A percentile compares a stretch with the other conserved stretches of the same genome.
phyloP scores from a whole-genome alignment of 2,888 invertebrate species.

The Nomada lathburiana region DNA sequence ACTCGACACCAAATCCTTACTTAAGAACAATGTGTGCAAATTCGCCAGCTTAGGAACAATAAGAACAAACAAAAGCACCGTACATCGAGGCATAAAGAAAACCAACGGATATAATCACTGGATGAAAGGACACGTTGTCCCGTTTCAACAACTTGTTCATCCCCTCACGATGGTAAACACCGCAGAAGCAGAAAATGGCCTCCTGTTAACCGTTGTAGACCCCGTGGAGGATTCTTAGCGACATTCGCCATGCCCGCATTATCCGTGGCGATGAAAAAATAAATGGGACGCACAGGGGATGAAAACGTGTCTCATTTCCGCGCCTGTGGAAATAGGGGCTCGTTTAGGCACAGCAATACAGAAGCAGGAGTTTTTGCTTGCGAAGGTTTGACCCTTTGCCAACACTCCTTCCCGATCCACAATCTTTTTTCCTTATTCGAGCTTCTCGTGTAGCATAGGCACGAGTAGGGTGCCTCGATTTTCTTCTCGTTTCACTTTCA shows the following conservation, averaged over 20 bases:
- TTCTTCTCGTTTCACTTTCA: conserved; percentile 32
- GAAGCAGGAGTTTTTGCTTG: not conserved
- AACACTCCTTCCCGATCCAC: not conserved
- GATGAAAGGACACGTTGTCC: conserved; percentile 16
- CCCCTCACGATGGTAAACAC: not conserved
- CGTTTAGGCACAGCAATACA: not conserved
- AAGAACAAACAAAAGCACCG: no score
- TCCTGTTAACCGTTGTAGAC: not conserved
- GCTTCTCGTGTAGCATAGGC: not conserved
- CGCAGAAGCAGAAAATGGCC: not conserved
- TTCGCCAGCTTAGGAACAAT: no score
- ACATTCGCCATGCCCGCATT: not conserved
- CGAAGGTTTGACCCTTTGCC: not conserved
- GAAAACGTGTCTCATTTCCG: conserved; percentile 7
- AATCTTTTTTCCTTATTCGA: not conserved
- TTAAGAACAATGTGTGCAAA: no score
- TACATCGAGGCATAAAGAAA: not conserved
- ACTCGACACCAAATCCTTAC: no score
- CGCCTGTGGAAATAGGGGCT: not conserved
- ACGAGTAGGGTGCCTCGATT: conserved; percentile 11
- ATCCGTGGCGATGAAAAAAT: not conserved
- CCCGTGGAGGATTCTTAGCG: not conserved
- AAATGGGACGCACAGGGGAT: not conserved
- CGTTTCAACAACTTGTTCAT: conserved; percentile 1
- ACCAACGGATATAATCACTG: not conserved